These are phyloP conservation scores for Laspeyria flexula DNA, from an alignment of 2,888 invertebrate species.

Conservation along the genomic window DNA sequence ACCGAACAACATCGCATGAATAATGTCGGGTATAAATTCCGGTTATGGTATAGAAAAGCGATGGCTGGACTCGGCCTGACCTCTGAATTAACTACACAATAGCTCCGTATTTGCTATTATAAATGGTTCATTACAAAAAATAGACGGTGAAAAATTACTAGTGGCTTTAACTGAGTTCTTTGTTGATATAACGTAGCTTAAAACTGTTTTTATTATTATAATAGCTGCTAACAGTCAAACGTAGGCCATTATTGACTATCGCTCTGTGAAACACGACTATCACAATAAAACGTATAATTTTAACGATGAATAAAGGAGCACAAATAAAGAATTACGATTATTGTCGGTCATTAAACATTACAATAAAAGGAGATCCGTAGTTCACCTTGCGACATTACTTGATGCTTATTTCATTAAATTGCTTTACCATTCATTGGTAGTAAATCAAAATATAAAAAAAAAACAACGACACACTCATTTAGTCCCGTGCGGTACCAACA, in stretches of 20 bases:
- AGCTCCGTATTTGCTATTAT: constrained; percentile 70
- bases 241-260: not conserved
- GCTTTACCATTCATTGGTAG: constrained; percentile 73
- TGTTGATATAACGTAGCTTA: constrained; percentile 48
- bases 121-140: constrained; percentile 75
- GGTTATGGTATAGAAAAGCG: constrained; percentile 75
- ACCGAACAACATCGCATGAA: constrained; percentile 72
- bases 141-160: constrained; percentile 68
- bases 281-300: constrained; percentile 24
- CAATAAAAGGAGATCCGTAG: constrained; percentile 46
- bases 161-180: constrained; percentile 34
- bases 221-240: not conserved
- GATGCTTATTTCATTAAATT: constrained; percentile 70
- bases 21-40: constrained; percentile 83
- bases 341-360: constrained; percentile 42
- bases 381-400: constrained; percentile 67
- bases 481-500: constrained; percentile 61
- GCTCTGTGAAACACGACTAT: not conserved
- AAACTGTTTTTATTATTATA: constrained; percentile 20
- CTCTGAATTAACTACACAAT: constrained; percentile 65
- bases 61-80: constrained; percentile 56
- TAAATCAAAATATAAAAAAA: constrained; percentile 75
- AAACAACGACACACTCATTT: constrained; percentile 74
- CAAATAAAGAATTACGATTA: constrained; percentile 55
- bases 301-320: constrained; percentile 43